Percentiles rank a stretch among this genome's conserved stretches.
Conservation (phyloP, 2,888 invertebrate species). For the Lissonota sp. region DNA sequence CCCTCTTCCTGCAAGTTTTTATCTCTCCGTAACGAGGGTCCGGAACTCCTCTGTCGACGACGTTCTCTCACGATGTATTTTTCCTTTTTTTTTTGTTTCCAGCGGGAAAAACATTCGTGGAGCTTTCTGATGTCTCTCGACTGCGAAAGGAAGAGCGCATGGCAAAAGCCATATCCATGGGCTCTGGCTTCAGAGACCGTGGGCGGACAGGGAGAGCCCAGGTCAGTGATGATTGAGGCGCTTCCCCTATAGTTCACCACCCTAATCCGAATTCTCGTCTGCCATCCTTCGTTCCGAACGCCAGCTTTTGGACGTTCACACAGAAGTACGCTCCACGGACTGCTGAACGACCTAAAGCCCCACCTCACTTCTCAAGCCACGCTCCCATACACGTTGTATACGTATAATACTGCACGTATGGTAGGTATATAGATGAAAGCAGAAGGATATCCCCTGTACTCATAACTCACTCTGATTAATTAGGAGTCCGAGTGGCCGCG, state of each 20-base stretch:
- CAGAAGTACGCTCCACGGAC: slow-evolving; percentile 17
- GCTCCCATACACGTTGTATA: background rate
- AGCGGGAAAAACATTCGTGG: slow-evolving; percentile 20
- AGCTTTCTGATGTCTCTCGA: slow-evolving; percentile 24
- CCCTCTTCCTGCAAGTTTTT: slow-evolving; percentile 59
- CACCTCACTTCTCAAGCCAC: slow-evolving; percentile 4
- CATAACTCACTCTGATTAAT: slow-evolving; percentile 71
- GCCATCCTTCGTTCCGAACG: slow-evolving; percentile 52
- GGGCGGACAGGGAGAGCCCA: slow-evolving; percentile 57
- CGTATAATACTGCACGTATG: background rate
- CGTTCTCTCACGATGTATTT: slow-evolving; percentile 21
- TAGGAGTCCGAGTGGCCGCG: slow-evolving; percentile 64
- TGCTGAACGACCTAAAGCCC: slow-evolving; percentile 41
- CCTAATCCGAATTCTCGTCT: slow-evolving; percentile 57
- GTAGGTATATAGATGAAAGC: slow-evolving; percentile 40
- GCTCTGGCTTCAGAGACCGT: slow-evolving; percentile 25
- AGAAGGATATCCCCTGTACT: slow-evolving; percentile 61
- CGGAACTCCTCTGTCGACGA: slow-evolving; percentile 47
- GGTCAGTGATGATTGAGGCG: slow-evolving; percentile 64
- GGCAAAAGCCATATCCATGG: slow-evolving; percentile 30
- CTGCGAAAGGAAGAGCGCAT: slow-evolving; percentile 10
- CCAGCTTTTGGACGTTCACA: slow-evolving; percentile 55
- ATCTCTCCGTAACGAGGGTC: slow-evolving; percentile 63
- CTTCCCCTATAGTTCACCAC: slow-evolving; percentile 27
- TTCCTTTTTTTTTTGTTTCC: background rate